Base-by-base conservation (phyloP, 2,113 vertebrate species). In the Speoplatyrhinus poulsoni region DNA sequence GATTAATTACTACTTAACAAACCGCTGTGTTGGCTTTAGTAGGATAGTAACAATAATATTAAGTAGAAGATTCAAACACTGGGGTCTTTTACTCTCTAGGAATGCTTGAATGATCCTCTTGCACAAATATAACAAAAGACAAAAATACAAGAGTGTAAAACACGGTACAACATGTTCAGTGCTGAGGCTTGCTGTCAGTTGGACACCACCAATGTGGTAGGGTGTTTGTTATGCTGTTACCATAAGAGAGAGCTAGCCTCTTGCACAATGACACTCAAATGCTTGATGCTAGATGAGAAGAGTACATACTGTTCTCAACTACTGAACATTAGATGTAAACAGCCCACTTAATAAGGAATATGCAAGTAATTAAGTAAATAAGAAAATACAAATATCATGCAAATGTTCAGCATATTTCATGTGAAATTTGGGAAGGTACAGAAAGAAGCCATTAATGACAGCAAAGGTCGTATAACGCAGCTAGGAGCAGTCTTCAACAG, bases 281-380 rank as follows among this genome's bases (percentile, higher is more conserved):
- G 11, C 26, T 72, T 50, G 4, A 49, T 1, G 46, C 1, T 9
- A 78, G 33, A 50, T 11, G 13, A 52, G 33, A 26, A 53, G 46
- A 80, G 76, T 49, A 82, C 76, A 56, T 2, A 0, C 49, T 80
- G 86, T 91, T 75, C 84, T 76, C 11, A 46, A 59, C 46, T 46
- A 0, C 19, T 47, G 50, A 26, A 12, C 46, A 46, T 57, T 3
- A 73, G 5, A 41, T 3, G 19, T 80, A 76, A 77, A 82, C 71
- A 80, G 32, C 19, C 5, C 3, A 53, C 57, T 41, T 55, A 48
- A 73, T 65, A n/a, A 12, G 7, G 19, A 11, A 48, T 16, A 9
- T 16, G 54, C 33, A 56, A 16, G 53, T 9, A 52, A 67, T 26
- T 3, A 26, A 26, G 3, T 2, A 26, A 26, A 2, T 26, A 26